Conservation (phyloP, 2,113 vertebrate genomes). For the Scortum barcoo region DNA sequence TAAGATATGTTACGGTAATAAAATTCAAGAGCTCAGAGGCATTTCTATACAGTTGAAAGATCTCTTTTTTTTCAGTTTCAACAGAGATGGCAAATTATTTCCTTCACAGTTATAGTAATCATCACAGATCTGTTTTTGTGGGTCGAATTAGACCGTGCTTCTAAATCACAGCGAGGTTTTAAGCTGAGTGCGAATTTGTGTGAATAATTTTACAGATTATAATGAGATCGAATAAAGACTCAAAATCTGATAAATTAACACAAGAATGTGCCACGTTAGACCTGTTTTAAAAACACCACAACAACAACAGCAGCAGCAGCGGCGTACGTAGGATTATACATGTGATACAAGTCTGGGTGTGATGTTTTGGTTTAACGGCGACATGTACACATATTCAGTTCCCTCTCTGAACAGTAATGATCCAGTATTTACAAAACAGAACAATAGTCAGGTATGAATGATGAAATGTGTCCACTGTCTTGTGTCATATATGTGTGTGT, state of each 20-base stretch:
- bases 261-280: conserved; percentile 24
- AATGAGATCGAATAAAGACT: not conserved
- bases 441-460: not conserved
- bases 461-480: not conserved
- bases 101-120: not conserved
- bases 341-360: not conserved
- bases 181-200: not conserved
- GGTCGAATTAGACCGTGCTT: not conserved
- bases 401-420: not conserved
- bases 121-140: not conserved
- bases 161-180: not conserved
- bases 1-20: not conserved
- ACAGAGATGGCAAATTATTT: not conserved
- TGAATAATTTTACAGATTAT: not conserved
- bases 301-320: conserved; percentile 10
- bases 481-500: not conserved
- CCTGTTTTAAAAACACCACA: conserved; percentile 29
- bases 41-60: not conserved
- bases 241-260: conserved; percentile 16
- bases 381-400: not conserved
- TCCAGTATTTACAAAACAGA: not conserved
- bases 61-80: not conserved
- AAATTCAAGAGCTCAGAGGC: not conserved
- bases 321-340: conserved; percentile 23
- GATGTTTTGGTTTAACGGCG: not conserved